Percentiles rank a stretch among this genome's conserved stretches.
Evolutionary conservation across 2,113 vertebrate genomes (phyloP).

Genomic region (Potamarius usumacintae): DNA sequence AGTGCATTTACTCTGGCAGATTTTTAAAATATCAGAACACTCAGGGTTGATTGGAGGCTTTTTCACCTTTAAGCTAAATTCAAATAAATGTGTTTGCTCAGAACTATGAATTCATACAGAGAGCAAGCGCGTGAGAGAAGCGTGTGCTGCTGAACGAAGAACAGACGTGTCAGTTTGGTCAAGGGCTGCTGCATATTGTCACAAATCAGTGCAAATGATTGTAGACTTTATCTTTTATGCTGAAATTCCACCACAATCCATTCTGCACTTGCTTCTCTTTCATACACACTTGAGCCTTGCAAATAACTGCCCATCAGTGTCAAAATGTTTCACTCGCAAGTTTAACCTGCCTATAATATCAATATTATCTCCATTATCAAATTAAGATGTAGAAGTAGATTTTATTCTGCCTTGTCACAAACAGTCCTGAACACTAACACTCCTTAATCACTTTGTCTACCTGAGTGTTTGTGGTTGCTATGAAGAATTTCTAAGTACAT

Average conservation of each 20-base stretch:
- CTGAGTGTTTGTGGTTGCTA: constrained; percentile 48
- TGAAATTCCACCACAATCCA: constrained; percentile 11
- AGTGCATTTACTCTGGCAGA: constrained; percentile 45
- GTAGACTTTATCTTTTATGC: constrained; percentile 5
- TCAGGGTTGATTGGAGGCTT: constrained; percentile 66
- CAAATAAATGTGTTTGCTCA: constrained; percentile 41
- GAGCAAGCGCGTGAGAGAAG: neutral
- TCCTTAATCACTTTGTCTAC: neutral
- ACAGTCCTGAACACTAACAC: no score
- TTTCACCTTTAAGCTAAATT: constrained; percentile 44
- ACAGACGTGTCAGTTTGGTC: neutral
- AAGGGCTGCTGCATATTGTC: constrained; percentile 12
- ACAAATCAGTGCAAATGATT: constrained; percentile 48
- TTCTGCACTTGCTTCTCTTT: neutral
- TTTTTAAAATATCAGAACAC: constrained; percentile 64
- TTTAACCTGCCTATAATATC: constrained; percentile 75
- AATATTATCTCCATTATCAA: constrained; percentile 67
- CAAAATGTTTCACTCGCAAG: constrained; percentile 74
- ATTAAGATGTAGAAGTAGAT: constrained; percentile 82
- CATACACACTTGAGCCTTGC: constrained; percentile 57
- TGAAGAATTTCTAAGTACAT: constrained; percentile 62
- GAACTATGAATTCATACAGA: constrained; percentile 16
- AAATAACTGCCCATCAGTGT: constrained; percentile 74
- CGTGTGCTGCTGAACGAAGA: neutral
- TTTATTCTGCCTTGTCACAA: neutral